phyloP scores from a whole-genome alignment of 2,113 vertebrate species.

The Empidonax traillii region DNA sequence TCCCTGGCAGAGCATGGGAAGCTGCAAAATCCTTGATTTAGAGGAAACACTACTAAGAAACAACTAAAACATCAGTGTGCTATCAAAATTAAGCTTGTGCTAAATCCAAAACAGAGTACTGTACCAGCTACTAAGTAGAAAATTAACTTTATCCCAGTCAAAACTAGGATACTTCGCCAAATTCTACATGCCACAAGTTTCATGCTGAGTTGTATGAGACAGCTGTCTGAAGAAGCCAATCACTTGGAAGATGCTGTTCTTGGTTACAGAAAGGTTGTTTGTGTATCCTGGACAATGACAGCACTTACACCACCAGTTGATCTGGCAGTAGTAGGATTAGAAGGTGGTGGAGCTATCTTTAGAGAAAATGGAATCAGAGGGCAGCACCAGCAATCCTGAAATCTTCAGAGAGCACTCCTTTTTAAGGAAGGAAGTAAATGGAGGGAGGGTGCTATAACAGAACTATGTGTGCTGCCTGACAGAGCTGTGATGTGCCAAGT shows the following conservation, averaged over 20 bases:
- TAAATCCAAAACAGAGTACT: not conserved
- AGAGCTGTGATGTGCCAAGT: not conserved
- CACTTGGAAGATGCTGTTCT: not conserved
- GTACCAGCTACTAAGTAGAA: not conserved
- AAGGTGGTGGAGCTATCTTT: not conserved
- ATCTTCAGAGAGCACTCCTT: not conserved
- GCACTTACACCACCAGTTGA: not conserved
- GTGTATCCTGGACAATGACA: not conserved
- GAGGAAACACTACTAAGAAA: not conserved
- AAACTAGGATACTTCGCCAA: not conserved
- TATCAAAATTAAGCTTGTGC: not conserved
- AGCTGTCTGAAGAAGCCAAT: not conserved
- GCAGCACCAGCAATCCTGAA: not conserved
- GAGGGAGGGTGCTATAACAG: not conserved
- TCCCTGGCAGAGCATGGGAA: not conserved
- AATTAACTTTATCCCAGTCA: not conserved
- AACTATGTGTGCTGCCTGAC: not conserved
- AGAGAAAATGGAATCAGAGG: not conserved
- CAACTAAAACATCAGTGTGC: not conserved
- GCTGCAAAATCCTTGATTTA: not conserved
- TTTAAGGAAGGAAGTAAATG: not conserved
- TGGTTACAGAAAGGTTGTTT: not conserved
- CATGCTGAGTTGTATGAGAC: not conserved
- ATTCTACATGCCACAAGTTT: not conserved
- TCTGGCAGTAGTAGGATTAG: not conserved